phyloP scores from a whole-genome alignment of 2,797 vertebrate genomes.

The Leptodactylus fallax region DNA sequence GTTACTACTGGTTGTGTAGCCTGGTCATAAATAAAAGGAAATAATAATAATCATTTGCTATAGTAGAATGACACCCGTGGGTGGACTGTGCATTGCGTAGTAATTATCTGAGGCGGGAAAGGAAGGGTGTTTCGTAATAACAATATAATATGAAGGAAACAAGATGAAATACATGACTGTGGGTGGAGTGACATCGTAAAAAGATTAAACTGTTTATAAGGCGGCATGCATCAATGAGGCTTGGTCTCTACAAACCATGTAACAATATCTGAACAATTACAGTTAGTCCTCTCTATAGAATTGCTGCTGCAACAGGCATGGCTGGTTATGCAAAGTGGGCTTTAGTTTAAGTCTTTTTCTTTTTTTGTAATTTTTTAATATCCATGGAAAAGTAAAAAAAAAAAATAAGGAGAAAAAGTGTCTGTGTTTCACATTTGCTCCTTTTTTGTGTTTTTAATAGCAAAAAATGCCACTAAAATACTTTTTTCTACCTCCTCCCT shows the following conservation, averaged over 20 bases:
- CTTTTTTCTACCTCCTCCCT: no score
- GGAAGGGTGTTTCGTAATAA: slow-evolving; percentile 40
- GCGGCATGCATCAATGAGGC: background rate
- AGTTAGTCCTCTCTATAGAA: background rate
- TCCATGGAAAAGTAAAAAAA: no score
- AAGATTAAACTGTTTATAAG: background rate
- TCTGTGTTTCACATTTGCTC: no score
- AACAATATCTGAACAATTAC: background rate
- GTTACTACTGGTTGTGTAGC: background rate
- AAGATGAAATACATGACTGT: slow-evolving; percentile 24
- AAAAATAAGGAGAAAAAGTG: no score
- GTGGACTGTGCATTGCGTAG: background rate
- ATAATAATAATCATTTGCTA: background rate
- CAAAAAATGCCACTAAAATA: no score
- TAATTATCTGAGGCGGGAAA: slow-evolving; percentile 34
- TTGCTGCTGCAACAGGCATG: background rate
- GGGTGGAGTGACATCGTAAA: slow-evolving; percentile 25
- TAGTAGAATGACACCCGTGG: background rate
- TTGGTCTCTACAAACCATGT: background rate
- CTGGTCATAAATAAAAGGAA: background rate
- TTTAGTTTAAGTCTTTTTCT: no score
- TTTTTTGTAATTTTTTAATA: no score
- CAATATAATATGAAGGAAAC: slow-evolving; percentile 4
- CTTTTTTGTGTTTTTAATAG: no score
- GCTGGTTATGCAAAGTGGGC: background rate